Conservation (phyloP, 37 sponge, comb jelly and placozoan species). For the Hormiphora californensis region DNA sequence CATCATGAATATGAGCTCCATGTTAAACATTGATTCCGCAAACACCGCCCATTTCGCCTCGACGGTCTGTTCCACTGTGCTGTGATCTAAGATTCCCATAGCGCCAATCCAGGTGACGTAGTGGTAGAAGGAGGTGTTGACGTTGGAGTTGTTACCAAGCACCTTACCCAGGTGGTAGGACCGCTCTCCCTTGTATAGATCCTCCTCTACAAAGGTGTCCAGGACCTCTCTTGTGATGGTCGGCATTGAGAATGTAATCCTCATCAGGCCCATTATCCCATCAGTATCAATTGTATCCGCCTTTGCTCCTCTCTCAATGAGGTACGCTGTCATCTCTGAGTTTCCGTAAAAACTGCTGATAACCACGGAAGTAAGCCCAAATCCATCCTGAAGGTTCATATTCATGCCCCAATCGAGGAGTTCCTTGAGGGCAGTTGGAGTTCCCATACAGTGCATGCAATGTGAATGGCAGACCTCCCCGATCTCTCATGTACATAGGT, state of each 20-base stretch:
- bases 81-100: neutral
- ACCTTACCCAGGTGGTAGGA: neutral
- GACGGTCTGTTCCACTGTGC: neutral
- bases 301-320: neutral
- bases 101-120: neutral
- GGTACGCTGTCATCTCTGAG: neutral
- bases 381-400: neutral
- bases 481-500: neutral
- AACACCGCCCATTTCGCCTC: neutral
- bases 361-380: neutral
- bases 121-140: constrained; percentile 3
- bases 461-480: neutral
- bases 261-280: neutral
- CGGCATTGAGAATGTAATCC: neutral
- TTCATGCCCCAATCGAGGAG: neutral
- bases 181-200: neutral
- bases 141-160: neutral
- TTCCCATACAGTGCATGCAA: too few species aligned
- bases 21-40: neutral
- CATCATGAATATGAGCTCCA: neutral
- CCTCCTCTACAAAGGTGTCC: neutral
- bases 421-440: neutral
- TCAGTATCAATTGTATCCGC: neutral
- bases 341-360: neutral
- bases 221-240: neutral